These are phyloP conservation scores for Cryptocephalus primarius DNA, from an alignment of 2,888 invertebrate genomes.

Conservation along the genomic window DNA sequence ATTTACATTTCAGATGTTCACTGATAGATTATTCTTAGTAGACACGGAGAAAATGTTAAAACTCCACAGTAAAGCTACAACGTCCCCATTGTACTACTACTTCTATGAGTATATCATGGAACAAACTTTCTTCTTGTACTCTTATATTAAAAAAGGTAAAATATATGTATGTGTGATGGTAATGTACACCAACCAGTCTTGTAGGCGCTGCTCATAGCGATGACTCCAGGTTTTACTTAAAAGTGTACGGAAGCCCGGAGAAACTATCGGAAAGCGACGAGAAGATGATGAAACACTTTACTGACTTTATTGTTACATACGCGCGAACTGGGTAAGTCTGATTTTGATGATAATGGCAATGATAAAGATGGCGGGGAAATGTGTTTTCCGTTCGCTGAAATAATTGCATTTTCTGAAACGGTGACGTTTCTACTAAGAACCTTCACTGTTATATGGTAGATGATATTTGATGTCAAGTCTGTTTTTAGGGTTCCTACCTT, in stretches of 20 bases:
- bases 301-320: constrained; percentile 17
- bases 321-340: constrained; percentile 16
- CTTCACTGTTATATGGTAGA: no score
- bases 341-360: no score
- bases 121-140: constrained; percentile 5
- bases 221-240: constrained; percentile 16
- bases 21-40: constrained; percentile 48
- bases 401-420: no score
- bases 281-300: constrained; percentile 21
- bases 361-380: no score
- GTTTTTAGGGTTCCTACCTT: constrained; percentile 17
- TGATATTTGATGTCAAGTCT: not conserved
- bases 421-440: no score
- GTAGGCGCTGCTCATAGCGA: constrained; percentile 21
- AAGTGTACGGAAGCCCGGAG: constrained; percentile 10
- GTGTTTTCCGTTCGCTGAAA: no score
- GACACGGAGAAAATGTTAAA: constrained; percentile 21
- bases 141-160: constrained; percentile 7
- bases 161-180: constrained; percentile 7
- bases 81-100: constrained; percentile 21
- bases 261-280: constrained; percentile 14
- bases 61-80: constrained; percentile 19
- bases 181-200: constrained; percentile 2
- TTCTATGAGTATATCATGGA: constrained; percentile 16
- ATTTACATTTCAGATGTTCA: constrained; percentile 41